Base-by-base conservation (phyloP, 2,113 vertebrate species). In the Pelecanoides urinatrix region DNA sequence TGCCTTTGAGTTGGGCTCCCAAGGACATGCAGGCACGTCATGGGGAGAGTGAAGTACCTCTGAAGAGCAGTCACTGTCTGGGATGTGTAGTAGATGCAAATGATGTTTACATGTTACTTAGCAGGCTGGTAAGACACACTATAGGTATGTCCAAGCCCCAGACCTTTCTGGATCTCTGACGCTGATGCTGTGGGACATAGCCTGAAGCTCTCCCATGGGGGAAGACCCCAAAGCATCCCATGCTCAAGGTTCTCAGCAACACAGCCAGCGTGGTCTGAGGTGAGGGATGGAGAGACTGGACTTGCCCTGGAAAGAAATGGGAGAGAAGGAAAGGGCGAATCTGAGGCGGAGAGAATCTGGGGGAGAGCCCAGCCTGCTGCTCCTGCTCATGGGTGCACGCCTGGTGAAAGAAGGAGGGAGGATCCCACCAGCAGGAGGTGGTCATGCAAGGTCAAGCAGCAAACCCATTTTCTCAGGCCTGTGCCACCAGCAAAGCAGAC, bases 241-340 rank as follows among this genome's bases (percentile, higher is more conserved):
- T 30, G 20, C 36, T 79, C 0, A 0, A 55, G 45, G 25, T 42
- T 82, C 70, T 76, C 61, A 72, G n/a, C 42, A n/a, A 1, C 21
- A 34, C 25, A 59, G 47, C 32, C 74, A 59, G 26, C 4, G 12
- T 75, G 36, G 7, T 75, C 44, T 25, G 44, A 87, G 26, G 29
- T 2, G 3, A 78, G 16, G 25, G 17, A 25, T 47, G n/a, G 30
- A 47, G 34, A 52, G 36, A 36, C 4, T 55, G 32, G 47, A 18
- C 13, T 70, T 86, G 38, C 21, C 14, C 21, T 77, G 66, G 42
- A 16, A 76, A 62, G 44, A 61, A 45, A 38, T 82, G 23, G 27
- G 13, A 10, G 26, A 82, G 23, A 44, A 86, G 40, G 18, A 92
- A 62, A 85, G 23, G 29, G 15, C 49, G 88, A n/a, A 71, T 38